Percentiles rank a stretch among this genome's conserved stretches.
phyloP scores from a whole-genome alignment of 37 sponge, comb jelly and placozoan species.

The Beroe forskalii region DNA sequence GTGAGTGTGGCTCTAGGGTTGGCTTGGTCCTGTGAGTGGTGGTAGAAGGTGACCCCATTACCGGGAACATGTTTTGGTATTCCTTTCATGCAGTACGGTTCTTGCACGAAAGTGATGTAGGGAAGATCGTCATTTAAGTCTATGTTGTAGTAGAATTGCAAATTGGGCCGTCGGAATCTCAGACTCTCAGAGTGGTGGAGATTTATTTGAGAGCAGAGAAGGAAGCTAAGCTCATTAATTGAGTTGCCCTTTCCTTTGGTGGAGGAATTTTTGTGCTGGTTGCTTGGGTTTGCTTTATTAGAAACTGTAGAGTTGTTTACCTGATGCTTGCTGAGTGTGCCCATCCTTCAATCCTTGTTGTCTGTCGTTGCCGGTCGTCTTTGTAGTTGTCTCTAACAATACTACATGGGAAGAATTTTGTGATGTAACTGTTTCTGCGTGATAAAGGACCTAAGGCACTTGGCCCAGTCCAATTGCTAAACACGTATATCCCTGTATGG shows the following conservation, averaged over 20 bases:
- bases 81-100: neutral
- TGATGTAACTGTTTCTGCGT: no score
- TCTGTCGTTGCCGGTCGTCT: no score
- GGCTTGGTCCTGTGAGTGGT: neutral
- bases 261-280: neutral
- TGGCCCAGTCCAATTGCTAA: no score
- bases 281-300: neutral
- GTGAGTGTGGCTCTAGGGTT: slow-evolving; percentile 40
- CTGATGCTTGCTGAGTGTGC: no score
- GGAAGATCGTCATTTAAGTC: slow-evolving; percentile 7
- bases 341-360: no score
- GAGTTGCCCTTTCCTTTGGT: no score
- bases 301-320: neutral
- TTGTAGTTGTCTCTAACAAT: no score
- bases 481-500: no score
- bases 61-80: slow-evolving; percentile 7
- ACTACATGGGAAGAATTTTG: no score
- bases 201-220: neutral
- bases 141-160: slow-evolving; percentile 7
- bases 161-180: no score
- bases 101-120: slow-evolving; percentile 11
- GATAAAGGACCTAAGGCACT: no score
- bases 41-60: slow-evolving; percentile 9
- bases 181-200: neutral
- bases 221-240: neutral